Base-by-base conservation (phyloP, 2,888 invertebrate species). In the Amblyjoppa fuscipennis region DNA sequence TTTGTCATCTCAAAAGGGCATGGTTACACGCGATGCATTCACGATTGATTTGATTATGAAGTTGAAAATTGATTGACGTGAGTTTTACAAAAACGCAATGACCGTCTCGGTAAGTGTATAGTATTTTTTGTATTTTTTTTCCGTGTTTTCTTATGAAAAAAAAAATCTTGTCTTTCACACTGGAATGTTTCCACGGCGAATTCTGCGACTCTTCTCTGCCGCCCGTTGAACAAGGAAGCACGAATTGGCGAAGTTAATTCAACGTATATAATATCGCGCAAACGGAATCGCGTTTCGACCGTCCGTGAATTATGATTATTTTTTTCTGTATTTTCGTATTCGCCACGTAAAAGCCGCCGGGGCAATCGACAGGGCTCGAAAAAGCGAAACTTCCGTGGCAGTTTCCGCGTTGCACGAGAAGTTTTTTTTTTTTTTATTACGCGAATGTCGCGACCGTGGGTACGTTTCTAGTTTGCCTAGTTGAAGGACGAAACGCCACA, bases 11-110 rank as follows among this genome's bases (percentile, higher is more conserved):
- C 59, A 45, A 25, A 78, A 41, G 69, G 61, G 59, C 25, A 59
- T 11, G 16, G 16, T 49, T 49, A 59, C 81, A 70, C 81, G 69
- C 45, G 34, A 66, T 53, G 74, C 41, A 71, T 76, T 81, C 51
- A 61, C 61, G 70, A 81, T 61, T 34, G 61, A 31, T 84, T 84
- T 84, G 83, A 84, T 84, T 75, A 84, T 80, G 83, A 84, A 70
- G 70, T 80, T 78, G 20, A 59, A 66, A 78, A 66, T 78, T 73
- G 45, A 78, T 84, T 53, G 45, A 75, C 64, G 64, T 71, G 70
- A 74, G 45, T 74, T 45, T 45, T 78, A 68, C 16, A 78, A 68
- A 73, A 68, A 49, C 13, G 28, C 59, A 59, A 59, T 45, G 49
- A 69, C 69, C 45, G 25, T 51, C 45, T 69, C 69, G 69, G 13